Percentiles rank a stretch among this genome's conserved stretches.
phyloP scores from a whole-genome alignment of 1,140 invertebrate genomes.

The Drosophila santomea region DNA sequence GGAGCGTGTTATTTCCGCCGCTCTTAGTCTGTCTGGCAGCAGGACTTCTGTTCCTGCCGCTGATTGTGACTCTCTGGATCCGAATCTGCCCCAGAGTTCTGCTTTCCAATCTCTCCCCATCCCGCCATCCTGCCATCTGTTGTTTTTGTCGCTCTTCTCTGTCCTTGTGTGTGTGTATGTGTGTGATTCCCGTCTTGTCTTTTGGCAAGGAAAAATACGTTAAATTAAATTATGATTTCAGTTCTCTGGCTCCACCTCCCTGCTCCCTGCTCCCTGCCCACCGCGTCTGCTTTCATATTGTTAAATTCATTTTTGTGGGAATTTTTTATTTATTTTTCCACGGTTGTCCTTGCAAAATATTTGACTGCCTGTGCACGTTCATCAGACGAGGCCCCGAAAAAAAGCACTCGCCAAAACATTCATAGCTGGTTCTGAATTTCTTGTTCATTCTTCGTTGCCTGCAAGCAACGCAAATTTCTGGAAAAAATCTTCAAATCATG shows the following conservation, averaged over 20 bases:
- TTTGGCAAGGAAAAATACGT: slow-evolving; percentile 75
- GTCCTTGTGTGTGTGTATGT: slow-evolving; percentile 17
- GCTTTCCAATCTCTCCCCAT: slow-evolving; percentile 16
- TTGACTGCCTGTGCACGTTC: slow-evolving; percentile 72
- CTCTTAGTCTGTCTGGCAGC: slow-evolving; percentile 71
- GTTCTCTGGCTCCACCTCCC: slow-evolving; percentile 27
- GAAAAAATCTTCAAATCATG: no score
- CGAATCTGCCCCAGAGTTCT: slow-evolving; percentile 6
- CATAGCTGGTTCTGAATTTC: not conserved
- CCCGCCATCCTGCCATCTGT: slow-evolving; percentile 27
- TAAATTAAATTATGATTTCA: slow-evolving; percentile 83
- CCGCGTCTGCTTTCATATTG: slow-evolving; percentile 63
- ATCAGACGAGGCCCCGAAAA: slow-evolving; percentile 45
- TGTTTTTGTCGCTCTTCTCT: slow-evolving; percentile 44
- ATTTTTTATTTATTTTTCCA: slow-evolving; percentile 63
- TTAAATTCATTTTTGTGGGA: slow-evolving; percentile 70
- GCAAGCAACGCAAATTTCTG: no score
- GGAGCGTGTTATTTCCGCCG: slow-evolving; percentile 74
- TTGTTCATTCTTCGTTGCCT: no score
- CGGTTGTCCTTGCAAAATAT: slow-evolving; percentile 71
- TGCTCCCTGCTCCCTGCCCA: not conserved
- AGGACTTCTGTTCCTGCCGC: slow-evolving; percentile 39
- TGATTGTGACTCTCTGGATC: slow-evolving; percentile 32
- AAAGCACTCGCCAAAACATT: not conserved
- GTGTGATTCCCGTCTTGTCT: slow-evolving; percentile 67